Percentiles rank a stretch among this genome's conserved stretches.
phyloP scores from a whole-genome alignment of 2,113 vertebrate genomes.

The Excalfactoria chinensis region DNA sequence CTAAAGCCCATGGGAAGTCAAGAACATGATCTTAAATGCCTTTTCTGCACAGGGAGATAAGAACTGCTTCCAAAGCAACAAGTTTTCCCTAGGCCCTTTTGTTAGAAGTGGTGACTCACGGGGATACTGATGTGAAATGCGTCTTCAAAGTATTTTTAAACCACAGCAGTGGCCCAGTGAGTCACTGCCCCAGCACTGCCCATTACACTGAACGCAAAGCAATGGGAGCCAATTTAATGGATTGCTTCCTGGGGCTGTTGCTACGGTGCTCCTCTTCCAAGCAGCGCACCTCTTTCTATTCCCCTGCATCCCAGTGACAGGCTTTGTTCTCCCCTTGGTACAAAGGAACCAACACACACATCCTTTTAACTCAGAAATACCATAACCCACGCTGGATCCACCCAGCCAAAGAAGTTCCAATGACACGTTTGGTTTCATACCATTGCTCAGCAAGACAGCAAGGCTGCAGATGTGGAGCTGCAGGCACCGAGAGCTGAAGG shows the following conservation, averaged over 20 bases:
- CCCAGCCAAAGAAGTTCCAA: neutral
- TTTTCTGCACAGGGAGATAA: neutral
- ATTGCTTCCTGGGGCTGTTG: neutral
- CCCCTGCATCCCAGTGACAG: fast-evolving
- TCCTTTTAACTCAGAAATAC: neutral
- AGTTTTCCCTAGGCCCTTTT: neutral
- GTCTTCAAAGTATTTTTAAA: constrained; percentile 19
- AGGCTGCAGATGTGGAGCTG: neutral
- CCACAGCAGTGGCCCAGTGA: neutral
- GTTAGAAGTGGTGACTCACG: constrained; percentile 14
- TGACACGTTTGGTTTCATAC: neutral
- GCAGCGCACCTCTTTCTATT: neutral
- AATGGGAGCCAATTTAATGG: neutral
- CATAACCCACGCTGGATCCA: neutral
- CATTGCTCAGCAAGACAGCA: neutral
- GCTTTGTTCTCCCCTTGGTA: neutral
- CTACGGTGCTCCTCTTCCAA: neutral
- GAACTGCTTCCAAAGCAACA: neutral
- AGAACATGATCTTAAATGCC: neutral
- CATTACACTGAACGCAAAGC: neutral
- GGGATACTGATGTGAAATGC: neutral
- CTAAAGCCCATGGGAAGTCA: neutral
- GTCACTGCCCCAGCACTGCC: neutral
- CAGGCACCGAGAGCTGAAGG: neutral
- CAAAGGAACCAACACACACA: neutral